phyloP scores from a whole-genome alignment of 2,888 invertebrate genomes.

The Trichopria drosophilae region DNA sequence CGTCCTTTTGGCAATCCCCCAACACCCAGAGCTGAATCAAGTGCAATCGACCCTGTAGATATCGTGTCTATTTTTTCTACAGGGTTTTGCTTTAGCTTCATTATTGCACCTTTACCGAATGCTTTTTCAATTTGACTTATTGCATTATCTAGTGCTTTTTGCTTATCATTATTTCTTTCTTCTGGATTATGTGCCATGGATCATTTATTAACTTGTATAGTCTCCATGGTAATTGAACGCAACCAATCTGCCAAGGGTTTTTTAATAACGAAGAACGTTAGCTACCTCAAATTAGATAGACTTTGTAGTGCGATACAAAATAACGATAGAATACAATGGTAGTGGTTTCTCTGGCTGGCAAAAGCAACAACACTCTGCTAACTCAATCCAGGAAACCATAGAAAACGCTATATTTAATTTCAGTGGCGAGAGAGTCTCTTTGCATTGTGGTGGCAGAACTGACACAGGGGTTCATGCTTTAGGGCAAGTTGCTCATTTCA shows the following conservation, averaged over 20 bases:
- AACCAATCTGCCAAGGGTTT: too few species aligned
- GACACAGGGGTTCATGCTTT: conserved; percentile 17
- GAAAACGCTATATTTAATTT: conserved; percentile 14
- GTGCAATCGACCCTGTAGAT: conserved; percentile 16
- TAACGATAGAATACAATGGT: conserved; percentile 13
- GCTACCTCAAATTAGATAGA: conserved; percentile 17
- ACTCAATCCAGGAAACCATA: conserved; percentile 9
- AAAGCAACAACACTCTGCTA: conserved; percentile 9
- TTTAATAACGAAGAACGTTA: too few species aligned
- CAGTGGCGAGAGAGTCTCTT: conserved; percentile 8
- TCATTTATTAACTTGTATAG: too few species aligned
- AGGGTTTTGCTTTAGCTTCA: conserved; percentile 15
- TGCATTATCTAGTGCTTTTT: too few species aligned
- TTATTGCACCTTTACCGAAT: conserved; percentile 15
- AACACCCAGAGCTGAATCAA: conserved; percentile 20
- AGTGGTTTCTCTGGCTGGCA: conserved; percentile 13
- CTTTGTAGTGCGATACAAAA: conserved; percentile 12
- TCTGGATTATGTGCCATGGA: too few species aligned
- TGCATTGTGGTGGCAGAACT: conserved; percentile 14
- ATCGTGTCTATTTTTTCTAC: conserved; percentile 12
- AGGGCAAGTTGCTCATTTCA: conserved; percentile 14
- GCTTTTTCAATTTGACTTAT: conserved; percentile 20
- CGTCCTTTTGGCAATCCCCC: conserved; percentile 20
- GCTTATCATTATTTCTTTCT: too few species aligned
- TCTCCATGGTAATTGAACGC: too few species aligned